Evolutionary conservation across 2,888 invertebrate species (phyloP).

Genomic region (Panzeria rudis): DNA sequence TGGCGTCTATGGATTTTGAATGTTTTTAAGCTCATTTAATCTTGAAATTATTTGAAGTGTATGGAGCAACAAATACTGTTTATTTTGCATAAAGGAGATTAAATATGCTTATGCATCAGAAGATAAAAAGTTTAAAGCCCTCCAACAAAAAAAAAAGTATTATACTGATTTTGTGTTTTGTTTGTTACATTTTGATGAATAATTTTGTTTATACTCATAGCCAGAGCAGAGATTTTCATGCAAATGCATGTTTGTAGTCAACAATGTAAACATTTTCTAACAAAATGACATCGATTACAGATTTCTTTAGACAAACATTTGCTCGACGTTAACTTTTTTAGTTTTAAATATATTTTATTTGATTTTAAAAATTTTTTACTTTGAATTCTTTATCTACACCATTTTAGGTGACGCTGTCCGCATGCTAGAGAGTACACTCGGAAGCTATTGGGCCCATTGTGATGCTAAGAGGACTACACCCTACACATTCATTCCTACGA

Average conservation of each 20-base stretch:
- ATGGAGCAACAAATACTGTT: constrained; percentile 41
- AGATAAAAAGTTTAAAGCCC: constrained; percentile 29
- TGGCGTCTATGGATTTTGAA: constrained; percentile 60
- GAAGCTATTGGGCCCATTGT: too few relatives aligned
- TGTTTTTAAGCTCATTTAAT: constrained; percentile 61
- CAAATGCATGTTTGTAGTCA: neutral
- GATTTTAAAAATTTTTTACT: neutral
- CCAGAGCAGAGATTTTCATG: neutral
- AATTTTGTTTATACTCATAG: neutral
- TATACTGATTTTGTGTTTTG: neutral
- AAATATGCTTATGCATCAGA: constrained; percentile 41
- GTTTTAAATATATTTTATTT: neutral
- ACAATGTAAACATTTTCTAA: too few relatives aligned
- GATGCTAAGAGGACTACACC: too few relatives aligned
- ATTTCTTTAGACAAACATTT: too few relatives aligned
- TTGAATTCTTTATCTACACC: too few relatives aligned
- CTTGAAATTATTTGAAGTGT: constrained; percentile 49
- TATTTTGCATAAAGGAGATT: constrained; percentile 60
- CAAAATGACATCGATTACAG: neutral
- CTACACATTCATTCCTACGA: too few relatives aligned
- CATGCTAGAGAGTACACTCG: too few relatives aligned
- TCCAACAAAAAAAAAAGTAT: neutral
- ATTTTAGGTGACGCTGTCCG: too few relatives aligned
- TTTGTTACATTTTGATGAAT: neutral
- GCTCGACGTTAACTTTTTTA: too few relatives aligned